phyloP scores from a whole-genome alignment of 2,888 invertebrate species.

The Clitarchus hookeri region DNA sequence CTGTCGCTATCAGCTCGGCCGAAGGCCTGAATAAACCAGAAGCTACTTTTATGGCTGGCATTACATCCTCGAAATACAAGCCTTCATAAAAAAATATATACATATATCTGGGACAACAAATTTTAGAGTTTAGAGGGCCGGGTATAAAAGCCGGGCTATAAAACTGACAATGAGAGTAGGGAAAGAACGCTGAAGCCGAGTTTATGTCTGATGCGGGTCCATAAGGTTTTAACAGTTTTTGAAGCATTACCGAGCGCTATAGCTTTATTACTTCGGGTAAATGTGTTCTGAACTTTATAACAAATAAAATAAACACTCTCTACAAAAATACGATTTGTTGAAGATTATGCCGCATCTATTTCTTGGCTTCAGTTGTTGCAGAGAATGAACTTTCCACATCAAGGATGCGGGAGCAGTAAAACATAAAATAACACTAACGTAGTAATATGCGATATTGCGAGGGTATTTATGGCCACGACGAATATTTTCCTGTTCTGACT shows the following conservation, averaged over 20 bases:
- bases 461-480: no score
- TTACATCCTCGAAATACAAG: constrained; percentile 7
- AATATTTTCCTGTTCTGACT: no score
- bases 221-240: background rate
- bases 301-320: background rate
- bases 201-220: background rate
- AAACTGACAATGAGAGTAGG: background rate
- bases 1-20: background rate
- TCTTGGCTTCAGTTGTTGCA: background rate
- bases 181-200: background rate
- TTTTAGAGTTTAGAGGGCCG: background rate
- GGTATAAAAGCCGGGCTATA: constrained; percentile 14
- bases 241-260: background rate
- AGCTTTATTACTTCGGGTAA: background rate
- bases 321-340: background rate
- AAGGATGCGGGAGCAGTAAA: no score
- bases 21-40: background rate
- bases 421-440: no score
- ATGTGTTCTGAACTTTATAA: background rate
- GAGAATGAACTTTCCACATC: no score
- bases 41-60: background rate
- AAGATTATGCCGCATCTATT: background rate
- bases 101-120: background rate
- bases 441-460: no score
- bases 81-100: background rate